These are phyloP conservation scores for Papilio helenus DNA, from an alignment of 1,140 invertebrate species.

Conservation along the genomic window DNA sequence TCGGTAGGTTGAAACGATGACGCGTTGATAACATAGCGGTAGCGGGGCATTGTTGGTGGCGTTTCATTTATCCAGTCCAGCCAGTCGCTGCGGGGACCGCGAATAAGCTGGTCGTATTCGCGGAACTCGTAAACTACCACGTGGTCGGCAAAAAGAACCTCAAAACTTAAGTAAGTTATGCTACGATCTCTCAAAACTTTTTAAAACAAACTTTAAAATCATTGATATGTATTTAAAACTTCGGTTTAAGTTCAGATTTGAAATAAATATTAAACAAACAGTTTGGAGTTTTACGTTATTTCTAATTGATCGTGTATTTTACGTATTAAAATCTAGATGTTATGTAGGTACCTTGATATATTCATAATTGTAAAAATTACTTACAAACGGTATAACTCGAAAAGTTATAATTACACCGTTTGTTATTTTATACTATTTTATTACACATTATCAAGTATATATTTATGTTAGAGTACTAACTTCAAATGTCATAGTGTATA, in stretches of 20 bases:
- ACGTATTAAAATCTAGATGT: not conserved
- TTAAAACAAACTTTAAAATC: not conserved
- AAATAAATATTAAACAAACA: not conserved
- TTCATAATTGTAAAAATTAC: constrained; percentile 1
- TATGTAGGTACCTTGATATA: not conserved
- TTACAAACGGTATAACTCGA: not conserved
- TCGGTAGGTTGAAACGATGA: constrained; percentile 45
- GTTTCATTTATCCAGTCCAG: constrained; percentile 59
- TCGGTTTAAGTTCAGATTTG: not conserved
- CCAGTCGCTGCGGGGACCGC: constrained; percentile 70
- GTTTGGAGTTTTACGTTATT: constrained; percentile 2
- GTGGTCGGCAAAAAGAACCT: constrained; percentile 66
- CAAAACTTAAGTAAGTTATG: constrained; percentile 62
- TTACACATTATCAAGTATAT: not conserved
- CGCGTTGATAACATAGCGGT: constrained; percentile 44
- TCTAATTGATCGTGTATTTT: not conserved
- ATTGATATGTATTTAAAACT: not conserved
- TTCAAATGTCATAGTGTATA: constrained; percentile 13
- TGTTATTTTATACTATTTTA: not conserved
- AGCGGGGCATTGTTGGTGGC: constrained; percentile 26
- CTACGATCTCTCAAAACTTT: constrained; percentile 39
- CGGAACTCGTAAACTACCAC: constrained; percentile 56
- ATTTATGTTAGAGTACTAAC: not conserved
- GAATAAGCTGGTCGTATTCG: constrained; percentile 61
- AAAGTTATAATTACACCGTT: not conserved